Evolutionary conservation across 2,888 invertebrate genomes (phyloP), one percentile per base, ranked within the genome.

Genomic region (Catocala fraxini): DNA sequence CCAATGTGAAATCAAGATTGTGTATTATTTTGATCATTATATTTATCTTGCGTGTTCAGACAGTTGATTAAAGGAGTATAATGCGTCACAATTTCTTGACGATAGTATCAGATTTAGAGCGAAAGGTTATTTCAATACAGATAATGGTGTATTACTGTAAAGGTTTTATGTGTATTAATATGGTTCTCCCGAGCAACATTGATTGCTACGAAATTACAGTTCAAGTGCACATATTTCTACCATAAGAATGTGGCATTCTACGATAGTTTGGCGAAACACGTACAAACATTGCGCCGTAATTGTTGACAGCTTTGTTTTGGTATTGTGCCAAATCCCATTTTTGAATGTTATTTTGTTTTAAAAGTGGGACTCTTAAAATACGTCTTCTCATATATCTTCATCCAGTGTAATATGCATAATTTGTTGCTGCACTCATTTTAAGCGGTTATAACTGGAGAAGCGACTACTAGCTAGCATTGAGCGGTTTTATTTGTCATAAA

Each of bases 51-150:
- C 12, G 52, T 59, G 56, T 52, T 63, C 63, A 56, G 60, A 55
- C 65, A 62, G 57, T 61, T 62, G 52, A 72, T 68, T 63, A 71
- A 73, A 68, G 59, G 68, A 71, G 59, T 67, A 52, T 73, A 74
- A 59, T 74, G 75, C 75, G 79, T 80, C 76, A 79, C 74, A 80
- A 82, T 82, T 76, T 81, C 70, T 84, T 69, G 73, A 71, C 78
- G 69, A 79, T 75, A 78, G 73, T 78, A 75, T 85, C 83, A 80
- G 81, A 83, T 79, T 73, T 79, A 75, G 82, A 83, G 81, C 87
- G 81, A 90, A 87, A 91, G 91, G 92, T 92, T 88, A 90, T 82
- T 83, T 86, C 75, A 85, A 86, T 87, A 84, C 55, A 82, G 89
- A 91, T 91, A 89, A 84, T 76, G 68, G 66, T 80, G 80, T 83